phyloP scores from a whole-genome alignment of 1,140 invertebrate genomes.

The Thereuonema tuberculata region DNA sequence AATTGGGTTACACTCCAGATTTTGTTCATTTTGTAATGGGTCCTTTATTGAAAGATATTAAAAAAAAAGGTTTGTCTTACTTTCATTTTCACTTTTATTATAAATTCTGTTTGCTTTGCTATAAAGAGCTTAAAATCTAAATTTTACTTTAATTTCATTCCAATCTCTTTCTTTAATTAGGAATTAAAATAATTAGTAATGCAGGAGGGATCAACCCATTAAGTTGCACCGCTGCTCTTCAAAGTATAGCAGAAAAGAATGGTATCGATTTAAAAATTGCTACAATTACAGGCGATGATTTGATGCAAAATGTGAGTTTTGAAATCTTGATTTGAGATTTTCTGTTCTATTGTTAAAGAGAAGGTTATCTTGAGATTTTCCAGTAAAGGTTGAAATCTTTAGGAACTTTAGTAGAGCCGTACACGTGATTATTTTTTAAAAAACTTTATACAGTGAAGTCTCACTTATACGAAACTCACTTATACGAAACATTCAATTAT shows the following conservation, averaged over 20 bases:
- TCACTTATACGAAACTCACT: no score
- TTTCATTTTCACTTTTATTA: not conserved
- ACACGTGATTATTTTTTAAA: no score
- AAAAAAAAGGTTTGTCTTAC: constrained; percentile 32
- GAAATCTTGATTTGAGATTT: no score
- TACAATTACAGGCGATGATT: constrained; percentile 35
- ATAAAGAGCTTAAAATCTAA: no score
- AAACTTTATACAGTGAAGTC: no score
- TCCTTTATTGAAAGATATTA: constrained; percentile 36
- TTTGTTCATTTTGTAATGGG: constrained; percentile 36
- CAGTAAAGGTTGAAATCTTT: no score
- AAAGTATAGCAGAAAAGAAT: constrained; percentile 27
- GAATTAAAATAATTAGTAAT: constrained; percentile 38
- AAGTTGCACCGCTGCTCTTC: constrained; percentile 34
- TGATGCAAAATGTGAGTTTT: no score
- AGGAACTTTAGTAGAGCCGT: no score
- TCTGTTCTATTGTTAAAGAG: no score
- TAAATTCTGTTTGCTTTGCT: constrained; percentile 4
- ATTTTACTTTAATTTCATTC: not conserved
- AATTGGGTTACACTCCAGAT: constrained; percentile 39
- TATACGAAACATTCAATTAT: no score
- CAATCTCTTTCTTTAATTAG: no score
- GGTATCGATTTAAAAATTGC: constrained; percentile 34
- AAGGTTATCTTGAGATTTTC: constrained; percentile 8
- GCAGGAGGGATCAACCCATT: constrained; percentile 41